Evolutionary conservation across 1,140 invertebrate species (phyloP), one percentile per base, ranked within the genome.

Genomic region (Mizuhopecten yessoensis): DNA sequence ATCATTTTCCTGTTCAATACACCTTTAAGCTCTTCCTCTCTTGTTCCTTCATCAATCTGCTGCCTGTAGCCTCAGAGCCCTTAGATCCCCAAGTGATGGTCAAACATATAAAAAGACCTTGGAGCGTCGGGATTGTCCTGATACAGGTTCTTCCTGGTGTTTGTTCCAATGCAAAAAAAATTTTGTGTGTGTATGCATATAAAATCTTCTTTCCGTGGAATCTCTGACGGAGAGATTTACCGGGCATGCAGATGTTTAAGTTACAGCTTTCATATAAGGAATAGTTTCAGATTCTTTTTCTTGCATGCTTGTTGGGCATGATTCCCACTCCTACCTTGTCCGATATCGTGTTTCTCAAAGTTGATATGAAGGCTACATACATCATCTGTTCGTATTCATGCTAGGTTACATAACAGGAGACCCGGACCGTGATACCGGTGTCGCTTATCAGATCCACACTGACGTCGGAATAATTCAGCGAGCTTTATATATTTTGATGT

Each of bases 401-500:
- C 57, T 75, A 75, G 1, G 17, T 75, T 75, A 75, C 57, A 75
- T 29, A 75, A 75, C 57, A 29, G 17, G 57, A 75, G 57, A 75
- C 9, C 23, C 57, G 29, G 23, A 1, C n/a, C 17, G 57, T n/a
- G n/a, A 75, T 29, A 23, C 57, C 57, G 29, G 11, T 29, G 57
- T 29, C 23, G 57, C 57, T 75, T 75, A 75, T 75, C 57, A 75
- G 57, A 75, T 75, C 57, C 57, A 29, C n/a, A n/a, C 57, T 75
- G 57, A 75, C 57, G 57, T 75, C 23, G 57, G 57, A 75, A 75
- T 75, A 75, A 75, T 75, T 75, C 57, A 75, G 57, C 23, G 11
- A 29, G 57, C 57, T 75, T n/a, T 75, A 75, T 75, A 75, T 75
- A 75, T 75, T 75, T 75, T 75, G 9, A 75, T 75, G 57, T 75